phyloP scores from a whole-genome alignment of 2,113 vertebrate genomes.

The Hydrochoerus hydrochaeris region DNA sequence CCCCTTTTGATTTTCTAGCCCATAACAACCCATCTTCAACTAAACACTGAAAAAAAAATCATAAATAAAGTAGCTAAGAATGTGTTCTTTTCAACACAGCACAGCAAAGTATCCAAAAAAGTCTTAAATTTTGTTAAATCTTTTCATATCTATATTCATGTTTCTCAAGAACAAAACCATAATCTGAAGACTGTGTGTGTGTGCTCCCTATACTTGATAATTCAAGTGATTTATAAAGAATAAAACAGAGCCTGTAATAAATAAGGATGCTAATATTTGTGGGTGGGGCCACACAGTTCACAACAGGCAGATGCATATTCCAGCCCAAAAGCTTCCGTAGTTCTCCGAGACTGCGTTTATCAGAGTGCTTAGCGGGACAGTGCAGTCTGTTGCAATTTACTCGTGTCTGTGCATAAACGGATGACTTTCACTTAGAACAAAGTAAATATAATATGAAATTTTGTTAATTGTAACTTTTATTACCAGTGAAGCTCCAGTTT shows the following conservation, averaged over 20 bases:
- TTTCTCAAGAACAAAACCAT: neutral
- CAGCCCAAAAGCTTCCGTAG: accelerated
- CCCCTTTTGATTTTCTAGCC: neutral
- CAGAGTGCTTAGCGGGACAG: neutral
- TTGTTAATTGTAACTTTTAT: slow-evolving; percentile 24
- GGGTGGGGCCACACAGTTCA: accelerated
- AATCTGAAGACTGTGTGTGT: neutral
- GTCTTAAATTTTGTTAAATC: neutral
- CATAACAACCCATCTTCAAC: neutral
- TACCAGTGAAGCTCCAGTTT: slow-evolving; percentile 47
- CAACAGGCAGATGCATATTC: accelerated
- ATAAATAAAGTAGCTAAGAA: neutral
- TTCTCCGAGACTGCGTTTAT: neutral
- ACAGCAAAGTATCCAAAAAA: neutral
- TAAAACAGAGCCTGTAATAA: neutral
- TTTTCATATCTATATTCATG: neutral
- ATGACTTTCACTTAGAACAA: slow-evolving; percentile 42
- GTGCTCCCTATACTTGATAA: neutral
- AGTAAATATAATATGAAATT: neutral
- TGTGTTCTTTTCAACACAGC: neutral
- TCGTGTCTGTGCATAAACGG: neutral
- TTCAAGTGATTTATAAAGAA: neutral
- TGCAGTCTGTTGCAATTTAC: neutral
- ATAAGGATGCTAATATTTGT: no score
- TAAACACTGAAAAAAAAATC: neutral